phyloP scores from a whole-genome alignment of 2,888 invertebrate species.

The Orthosia gracilis region DNA sequence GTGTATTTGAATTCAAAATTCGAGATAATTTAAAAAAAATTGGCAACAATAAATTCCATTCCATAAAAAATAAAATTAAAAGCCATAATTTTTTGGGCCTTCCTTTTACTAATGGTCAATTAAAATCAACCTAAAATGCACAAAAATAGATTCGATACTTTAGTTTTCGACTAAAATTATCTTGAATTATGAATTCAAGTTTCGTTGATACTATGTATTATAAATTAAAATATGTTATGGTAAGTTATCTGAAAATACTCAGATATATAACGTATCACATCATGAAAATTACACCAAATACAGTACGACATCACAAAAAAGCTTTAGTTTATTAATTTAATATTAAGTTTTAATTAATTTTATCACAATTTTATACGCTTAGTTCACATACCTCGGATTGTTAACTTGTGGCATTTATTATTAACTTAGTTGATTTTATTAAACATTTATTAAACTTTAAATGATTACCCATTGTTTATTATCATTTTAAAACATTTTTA shows the following conservation, averaged over 20 bases:
- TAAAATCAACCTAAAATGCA: no score
- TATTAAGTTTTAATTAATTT: slow-evolving; percentile 39
- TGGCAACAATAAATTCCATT: no score
- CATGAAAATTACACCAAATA: background rate
- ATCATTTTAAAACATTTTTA: background rate
- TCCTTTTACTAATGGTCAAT: no score
- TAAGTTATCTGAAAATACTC: background rate
- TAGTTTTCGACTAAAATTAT: no score
- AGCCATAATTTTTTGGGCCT: no score
- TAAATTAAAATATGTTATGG: background rate
- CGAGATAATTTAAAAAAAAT: no score
- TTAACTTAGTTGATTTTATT: slow-evolving; percentile 8
- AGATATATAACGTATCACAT: background rate
- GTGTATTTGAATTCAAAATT: no score
- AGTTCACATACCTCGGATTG: slow-evolving; percentile 47
- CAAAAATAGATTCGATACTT: no score
- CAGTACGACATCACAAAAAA: slow-evolving; percentile 21
- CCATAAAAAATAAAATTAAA: no score
- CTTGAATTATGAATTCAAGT: background rate
- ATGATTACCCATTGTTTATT: no score
- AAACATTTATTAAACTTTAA: no score
- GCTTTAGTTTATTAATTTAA: background rate
- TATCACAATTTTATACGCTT: slow-evolving; percentile 31
- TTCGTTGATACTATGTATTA: background rate
- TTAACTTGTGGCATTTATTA: slow-evolving; percentile 50